phyloP scores from a whole-genome alignment of 2,113 vertebrate genomes.

The Corythornis vintsioides region DNA sequence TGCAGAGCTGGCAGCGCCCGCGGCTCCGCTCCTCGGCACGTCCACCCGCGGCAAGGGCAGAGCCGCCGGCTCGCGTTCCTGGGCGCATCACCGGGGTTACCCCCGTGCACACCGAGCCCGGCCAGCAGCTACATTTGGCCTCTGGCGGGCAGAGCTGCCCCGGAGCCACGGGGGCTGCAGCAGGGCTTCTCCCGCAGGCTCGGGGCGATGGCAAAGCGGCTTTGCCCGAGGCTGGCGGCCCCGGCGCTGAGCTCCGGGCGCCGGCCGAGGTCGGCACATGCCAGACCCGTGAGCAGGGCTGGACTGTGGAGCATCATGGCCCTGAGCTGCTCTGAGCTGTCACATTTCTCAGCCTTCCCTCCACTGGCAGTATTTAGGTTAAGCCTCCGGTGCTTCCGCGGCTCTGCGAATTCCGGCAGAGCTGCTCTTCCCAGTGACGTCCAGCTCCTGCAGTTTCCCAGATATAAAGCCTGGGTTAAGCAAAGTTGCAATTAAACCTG shows the following conservation, averaged over 20 bases:
- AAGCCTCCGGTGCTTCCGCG: not conserved
- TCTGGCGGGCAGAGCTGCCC: not conserved
- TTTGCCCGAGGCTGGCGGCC: not conserved
- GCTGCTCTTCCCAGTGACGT: not conserved
- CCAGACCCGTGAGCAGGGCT: accelerated
- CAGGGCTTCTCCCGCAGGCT: not conserved
- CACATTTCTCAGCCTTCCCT: accelerated
- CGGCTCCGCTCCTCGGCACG: not conserved
- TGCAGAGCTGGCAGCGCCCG: not conserved
- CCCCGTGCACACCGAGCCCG: accelerated
- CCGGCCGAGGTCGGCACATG: not conserved
- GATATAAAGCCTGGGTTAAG: slow-evolving; percentile 12
- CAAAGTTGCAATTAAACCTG: slow-evolving; percentile 40
- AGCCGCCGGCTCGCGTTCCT: accelerated
- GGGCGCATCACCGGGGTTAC: not conserved
- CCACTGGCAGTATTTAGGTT: accelerated
- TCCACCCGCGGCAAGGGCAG: not conserved
- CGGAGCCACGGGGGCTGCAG: not conserved
- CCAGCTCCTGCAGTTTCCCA: not conserved
- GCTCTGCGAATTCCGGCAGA: not conserved
- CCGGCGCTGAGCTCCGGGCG: accelerated
- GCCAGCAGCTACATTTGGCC: accelerated
- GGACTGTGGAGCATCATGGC: not conserved
- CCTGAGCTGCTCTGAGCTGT: not conserved
- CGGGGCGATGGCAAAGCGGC: not conserved